These are phyloP conservation scores for Deroptyus accipitrinus DNA, from an alignment of 2,113 vertebrate genomes.

Conservation along the genomic window DNA sequence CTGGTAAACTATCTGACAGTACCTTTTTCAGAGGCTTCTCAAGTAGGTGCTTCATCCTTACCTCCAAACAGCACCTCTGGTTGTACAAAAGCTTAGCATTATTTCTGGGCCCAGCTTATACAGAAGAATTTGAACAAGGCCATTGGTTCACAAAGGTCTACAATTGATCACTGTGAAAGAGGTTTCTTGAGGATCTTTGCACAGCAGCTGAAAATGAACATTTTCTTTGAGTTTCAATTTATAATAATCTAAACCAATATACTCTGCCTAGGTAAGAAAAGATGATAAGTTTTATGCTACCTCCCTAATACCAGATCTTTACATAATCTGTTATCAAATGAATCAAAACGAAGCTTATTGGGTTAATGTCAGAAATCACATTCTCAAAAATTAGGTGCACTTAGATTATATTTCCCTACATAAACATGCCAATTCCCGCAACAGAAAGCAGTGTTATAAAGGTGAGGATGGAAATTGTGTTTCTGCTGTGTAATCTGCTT, in stretches of 20 bases:
- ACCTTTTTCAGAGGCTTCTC: not conserved
- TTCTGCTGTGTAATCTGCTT: slow-evolving; percentile 67
- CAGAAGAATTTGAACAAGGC: not conserved
- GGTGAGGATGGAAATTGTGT: slow-evolving; percentile 57
- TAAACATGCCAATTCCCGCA: slow-evolving; percentile 53
- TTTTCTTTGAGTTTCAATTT: slow-evolving; percentile 57
- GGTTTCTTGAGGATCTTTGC: not conserved
- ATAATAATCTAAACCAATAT: slow-evolving; percentile 41
- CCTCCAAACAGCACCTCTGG: not conserved
- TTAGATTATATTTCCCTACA: not conserved
- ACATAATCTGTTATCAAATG: slow-evolving; percentile 60
- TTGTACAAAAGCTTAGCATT: not conserved
- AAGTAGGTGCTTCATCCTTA: not conserved
- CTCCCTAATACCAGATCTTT: slow-evolving; percentile 61
- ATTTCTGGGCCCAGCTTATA: not conserved
- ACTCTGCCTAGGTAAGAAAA: slow-evolving; percentile 64
- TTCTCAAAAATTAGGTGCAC: slow-evolving; percentile 29
- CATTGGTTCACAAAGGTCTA: not conserved
- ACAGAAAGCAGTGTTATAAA: slow-evolving; percentile 46
- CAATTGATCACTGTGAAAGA: not conserved
- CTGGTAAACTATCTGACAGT: not conserved
- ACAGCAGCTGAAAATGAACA: slow-evolving; percentile 16
- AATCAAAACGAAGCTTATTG: slow-evolving; percentile 56
- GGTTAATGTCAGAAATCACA: slow-evolving; percentile 32
- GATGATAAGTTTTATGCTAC: slow-evolving; percentile 53